phyloP scores from a whole-genome alignment of 2,888 invertebrate species.

The Nineta flava region DNA sequence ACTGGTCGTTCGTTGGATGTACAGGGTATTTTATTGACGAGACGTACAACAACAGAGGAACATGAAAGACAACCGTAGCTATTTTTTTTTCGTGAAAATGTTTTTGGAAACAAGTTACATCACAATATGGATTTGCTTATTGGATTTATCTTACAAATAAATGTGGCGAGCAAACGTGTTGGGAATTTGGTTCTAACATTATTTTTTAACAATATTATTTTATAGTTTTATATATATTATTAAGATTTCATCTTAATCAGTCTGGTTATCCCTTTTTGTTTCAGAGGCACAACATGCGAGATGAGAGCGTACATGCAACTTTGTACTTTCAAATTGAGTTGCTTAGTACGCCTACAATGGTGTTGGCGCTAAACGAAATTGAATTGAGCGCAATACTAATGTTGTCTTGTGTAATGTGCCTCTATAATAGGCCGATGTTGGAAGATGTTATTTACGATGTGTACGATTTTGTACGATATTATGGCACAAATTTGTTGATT shows the following conservation, averaged over 20 bases:
- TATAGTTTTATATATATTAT: no score
- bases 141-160: no score
- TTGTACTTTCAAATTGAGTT: not conserved
- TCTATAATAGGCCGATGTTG: conserved; percentile 24
- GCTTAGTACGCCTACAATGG: conserved; percentile 4
- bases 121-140: not conserved
- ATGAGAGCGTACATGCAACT: conserved; percentile 34
- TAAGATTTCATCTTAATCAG: conserved; percentile 24
- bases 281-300: conserved; percentile 72
- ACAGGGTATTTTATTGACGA: no score
- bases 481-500: conserved; percentile 20
- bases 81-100: no score
- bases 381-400: conserved; percentile 1
- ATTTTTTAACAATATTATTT: no score
- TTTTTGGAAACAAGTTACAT: not conserved
- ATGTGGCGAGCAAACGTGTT: no score
- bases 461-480: conserved; percentile 14
- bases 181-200: no score
- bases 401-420: conserved; percentile 6
- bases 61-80: no score
- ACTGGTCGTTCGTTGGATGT: not conserved
- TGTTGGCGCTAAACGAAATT: conserved; percentile 1
- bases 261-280: conserved; percentile 41
- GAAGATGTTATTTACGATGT: conserved; percentile 21
- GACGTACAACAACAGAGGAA: no score